Base-by-base conservation (phyloP, 2,888 invertebrate species). In the Andrena haemorrhoa region DNA sequence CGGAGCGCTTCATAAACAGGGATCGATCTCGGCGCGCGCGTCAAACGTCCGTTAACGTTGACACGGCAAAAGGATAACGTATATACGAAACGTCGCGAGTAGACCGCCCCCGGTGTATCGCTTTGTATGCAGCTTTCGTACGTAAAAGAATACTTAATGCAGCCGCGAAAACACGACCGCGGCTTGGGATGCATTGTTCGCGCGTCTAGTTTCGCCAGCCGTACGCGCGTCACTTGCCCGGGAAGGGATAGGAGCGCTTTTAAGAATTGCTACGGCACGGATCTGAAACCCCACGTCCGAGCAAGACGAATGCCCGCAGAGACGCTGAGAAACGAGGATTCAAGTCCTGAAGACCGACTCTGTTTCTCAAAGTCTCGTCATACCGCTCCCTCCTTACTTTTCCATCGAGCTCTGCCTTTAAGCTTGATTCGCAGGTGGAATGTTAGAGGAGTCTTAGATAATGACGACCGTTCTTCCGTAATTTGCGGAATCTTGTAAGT, bases 91-190 rank as follows among this genome's bases (percentile, higher is more conserved):
- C 47, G 66, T 80, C 56, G 56, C 66, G 80, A 70, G 70, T 82
- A 80, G 75, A 75, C 49, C 20, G 47, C 7, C n/a, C 10, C 26
- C 12, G 58, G 10, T 47, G 53, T 16, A 1, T 49, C n/a, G 64
- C n/a, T 80, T 61, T 70, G 47, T 73, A 69, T 69, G 49, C 64
- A 10, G 49, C 35, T 35, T 72, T 64, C 68, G 68, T n/a, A 23
- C 35, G 51, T 31, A 73, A 80, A 73, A 51, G 80, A 74, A 74
- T 80, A 69, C 49, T 64, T 56, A 56, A 78, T 68, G 74, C 41
- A 23, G 51, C 31, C 53, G 61, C 26, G 60, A 47, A 58, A 58
- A 51, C 51, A 20, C 16, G 10, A 0, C 4, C 20, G 29, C 12
- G 12, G 23, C 56, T 41, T 4, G 12, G 56, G 68, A 63, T 20